A percentile compares a stretch with the other conserved stretches of the same genome.
phyloP scores from a whole-genome alignment of 2,888 invertebrate genomes.

The Drosophila histrio region DNA sequence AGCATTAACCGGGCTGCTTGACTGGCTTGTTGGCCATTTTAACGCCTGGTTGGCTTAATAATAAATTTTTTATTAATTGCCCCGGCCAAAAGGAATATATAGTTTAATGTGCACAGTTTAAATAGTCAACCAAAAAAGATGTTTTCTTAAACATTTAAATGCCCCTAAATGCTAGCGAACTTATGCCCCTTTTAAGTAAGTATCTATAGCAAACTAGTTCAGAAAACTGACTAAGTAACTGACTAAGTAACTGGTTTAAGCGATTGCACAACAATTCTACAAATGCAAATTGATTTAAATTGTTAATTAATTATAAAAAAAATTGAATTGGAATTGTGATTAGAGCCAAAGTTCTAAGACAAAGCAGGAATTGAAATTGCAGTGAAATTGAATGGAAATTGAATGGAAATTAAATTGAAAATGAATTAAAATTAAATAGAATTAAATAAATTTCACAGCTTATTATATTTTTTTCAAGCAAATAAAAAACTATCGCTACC shows the following conservation, averaged over 20 bases:
- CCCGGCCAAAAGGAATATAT: conserved; percentile 16
- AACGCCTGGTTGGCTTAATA: conserved; percentile 57
- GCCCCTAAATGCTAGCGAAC: conserved; percentile 26
- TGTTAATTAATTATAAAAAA: conserved; percentile 13
- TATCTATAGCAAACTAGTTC: conserved; percentile 44
- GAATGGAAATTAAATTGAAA: too few relatives aligned
- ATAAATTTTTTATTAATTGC: conserved; percentile 61
- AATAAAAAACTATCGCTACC: too few relatives aligned
- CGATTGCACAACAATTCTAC: conserved; percentile 32
- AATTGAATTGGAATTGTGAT: conserved; percentile 11
- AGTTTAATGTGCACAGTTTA: conserved; percentile 31
- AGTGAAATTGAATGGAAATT: too few relatives aligned
- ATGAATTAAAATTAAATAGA: too few relatives aligned
- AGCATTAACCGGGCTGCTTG: conserved; percentile 51
- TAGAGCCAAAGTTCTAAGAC: neutral
- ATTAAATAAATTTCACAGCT: too few relatives aligned
- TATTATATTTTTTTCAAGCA: too few relatives aligned
- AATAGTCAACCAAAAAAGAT: conserved; percentile 2
- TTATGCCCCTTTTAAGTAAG: conserved; percentile 44
- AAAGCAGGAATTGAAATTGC: neutral
- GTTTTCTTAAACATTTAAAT: conserved; percentile 17
- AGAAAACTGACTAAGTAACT: conserved; percentile 47
- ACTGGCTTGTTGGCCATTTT: conserved; percentile 38
- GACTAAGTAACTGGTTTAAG: conserved; percentile 51
- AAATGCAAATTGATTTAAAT: conserved; percentile 50